Evolutionary conservation across 2,113 vertebrate species (phyloP), one percentile per base, ranked within the genome.

Genomic region (Holacanthus passer): DNA sequence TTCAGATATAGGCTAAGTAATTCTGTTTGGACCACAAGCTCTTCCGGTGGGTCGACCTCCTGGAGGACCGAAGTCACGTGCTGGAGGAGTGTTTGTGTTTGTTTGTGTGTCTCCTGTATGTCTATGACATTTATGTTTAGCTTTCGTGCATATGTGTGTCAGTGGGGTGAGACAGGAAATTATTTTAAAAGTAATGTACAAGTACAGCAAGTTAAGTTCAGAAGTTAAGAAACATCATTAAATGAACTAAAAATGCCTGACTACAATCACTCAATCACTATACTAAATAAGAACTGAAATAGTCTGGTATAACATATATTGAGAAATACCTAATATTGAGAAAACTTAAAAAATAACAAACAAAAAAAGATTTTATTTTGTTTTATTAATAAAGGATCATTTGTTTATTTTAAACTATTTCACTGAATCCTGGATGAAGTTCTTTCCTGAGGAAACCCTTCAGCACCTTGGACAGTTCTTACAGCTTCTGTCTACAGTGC

Each of bases 401-500:
- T 22, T 75, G 35, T 31, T 41, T 1, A 65, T 43, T 75, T 31
- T 27, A 24, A 68, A 47, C 52, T 12, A 19, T 41, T 24, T 41
- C n/a, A n/a, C n/a, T n/a, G n/a, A n/a, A 55, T 27, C 35, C 9
- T 20, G 37, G 20, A 32, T 63, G 48, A 29, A 35, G 5, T 45
- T 50, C 43, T 52, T 22, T 22, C 13, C 12, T 63, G 41, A 73
- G 27, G 7, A 6, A 39, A 31, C 1, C 7, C 17, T 90, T 90
- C 73, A 86, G 85, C 45, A 90, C 85, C 87, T 86, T 6, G 79
- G 87, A 89, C 72, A 90, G 88, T 81, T 65, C 43, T 50, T 29
- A 8, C 0, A 43, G 20, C 7, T 35, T 32, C 41, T 7, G n/a
- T 66, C 31, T 47, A 31, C 27, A 32, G 48, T 4, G 0, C 19